Percentiles rank a stretch among this genome's conserved stretches.
Evolutionary conservation across 2,113 vertebrate genomes (phyloP).

Genomic region (Psophia crepitans): DNA sequence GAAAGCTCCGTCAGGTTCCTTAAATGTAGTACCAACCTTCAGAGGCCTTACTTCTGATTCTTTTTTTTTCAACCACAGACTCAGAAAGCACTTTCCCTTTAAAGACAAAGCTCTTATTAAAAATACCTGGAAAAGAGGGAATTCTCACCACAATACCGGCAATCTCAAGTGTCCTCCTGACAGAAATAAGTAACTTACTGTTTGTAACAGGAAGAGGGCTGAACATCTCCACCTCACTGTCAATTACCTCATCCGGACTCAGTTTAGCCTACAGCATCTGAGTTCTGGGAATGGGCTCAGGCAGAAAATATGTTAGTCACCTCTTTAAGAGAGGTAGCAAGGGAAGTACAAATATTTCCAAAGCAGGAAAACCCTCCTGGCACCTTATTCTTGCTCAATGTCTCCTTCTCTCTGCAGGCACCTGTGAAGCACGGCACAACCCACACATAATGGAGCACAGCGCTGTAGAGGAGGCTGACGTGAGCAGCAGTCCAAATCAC

Average conservation of each 20-base stretch:
- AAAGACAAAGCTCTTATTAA: background rate
- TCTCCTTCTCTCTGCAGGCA: background rate
- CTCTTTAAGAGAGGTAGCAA: background rate
- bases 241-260: background rate
- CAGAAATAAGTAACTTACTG: background rate
- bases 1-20: background rate
- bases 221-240: background rate
- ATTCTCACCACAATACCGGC: background rate
- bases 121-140: background rate
- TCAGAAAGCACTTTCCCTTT: background rate
- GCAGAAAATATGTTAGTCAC: background rate
- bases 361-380: background rate
- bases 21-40: background rate
- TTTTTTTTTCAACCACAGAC: background rate
- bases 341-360: background rate
- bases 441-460: background rate
- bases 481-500: background rate
- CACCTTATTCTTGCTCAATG: background rate
- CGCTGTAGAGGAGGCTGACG: fast-evolving
- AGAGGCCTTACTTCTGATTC: background rate
- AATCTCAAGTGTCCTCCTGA: background rate
- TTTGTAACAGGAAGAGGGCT: background rate
- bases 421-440: background rate
- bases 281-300: background rate
- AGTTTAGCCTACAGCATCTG: background rate